Evolutionary conservation across 2,797 vertebrate genomes (phyloP).

Genomic region (Pseudopleuronectes americanus): DNA sequence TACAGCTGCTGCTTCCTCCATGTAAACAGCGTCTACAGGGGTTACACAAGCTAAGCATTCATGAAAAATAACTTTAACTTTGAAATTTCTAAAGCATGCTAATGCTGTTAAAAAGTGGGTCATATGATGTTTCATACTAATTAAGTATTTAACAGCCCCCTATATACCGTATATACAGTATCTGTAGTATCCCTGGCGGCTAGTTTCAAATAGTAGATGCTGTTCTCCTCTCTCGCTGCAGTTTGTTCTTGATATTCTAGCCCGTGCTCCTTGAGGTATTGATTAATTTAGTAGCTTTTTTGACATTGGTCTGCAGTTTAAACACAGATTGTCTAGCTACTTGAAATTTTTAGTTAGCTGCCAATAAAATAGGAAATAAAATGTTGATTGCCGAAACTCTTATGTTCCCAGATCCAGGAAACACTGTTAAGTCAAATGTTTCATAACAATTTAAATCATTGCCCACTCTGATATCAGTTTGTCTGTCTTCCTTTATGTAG

Average conservation of each 20-base stretch:
- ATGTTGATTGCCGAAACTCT: not conserved
- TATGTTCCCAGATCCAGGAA: not conserved
- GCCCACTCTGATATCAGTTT: not conserved
- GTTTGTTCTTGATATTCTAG: constrained; percentile 27
- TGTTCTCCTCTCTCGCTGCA: not conserved
- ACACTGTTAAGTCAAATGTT: not conserved
- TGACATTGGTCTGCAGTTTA: constrained; percentile 5
- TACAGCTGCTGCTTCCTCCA: not conserved
- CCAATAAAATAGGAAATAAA: not conserved
- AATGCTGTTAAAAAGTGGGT: constrained; percentile 56
- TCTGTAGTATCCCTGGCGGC: constrained; percentile 23
- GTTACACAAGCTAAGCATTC: constrained; percentile 3
- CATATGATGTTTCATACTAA: constrained; percentile 48
- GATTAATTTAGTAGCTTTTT: constrained; percentile 27
- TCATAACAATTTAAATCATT: not conserved
- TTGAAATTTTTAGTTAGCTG: not conserved
- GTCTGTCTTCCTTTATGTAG: too few species aligned
- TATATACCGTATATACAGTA: constrained; percentile 20
- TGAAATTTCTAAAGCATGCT: constrained; percentile 47
- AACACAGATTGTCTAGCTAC: not conserved
- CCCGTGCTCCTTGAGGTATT: constrained; percentile 2
- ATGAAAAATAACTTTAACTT: constrained; percentile 34
- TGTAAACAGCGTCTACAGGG: constrained; percentile 14
- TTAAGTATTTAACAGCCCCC: constrained; percentile 37
- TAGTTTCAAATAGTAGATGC: constrained; percentile 1